Evolutionary conservation across 1,140 invertebrate genomes (phyloP).

Genomic region (Sycophaga agraensis): DNA sequence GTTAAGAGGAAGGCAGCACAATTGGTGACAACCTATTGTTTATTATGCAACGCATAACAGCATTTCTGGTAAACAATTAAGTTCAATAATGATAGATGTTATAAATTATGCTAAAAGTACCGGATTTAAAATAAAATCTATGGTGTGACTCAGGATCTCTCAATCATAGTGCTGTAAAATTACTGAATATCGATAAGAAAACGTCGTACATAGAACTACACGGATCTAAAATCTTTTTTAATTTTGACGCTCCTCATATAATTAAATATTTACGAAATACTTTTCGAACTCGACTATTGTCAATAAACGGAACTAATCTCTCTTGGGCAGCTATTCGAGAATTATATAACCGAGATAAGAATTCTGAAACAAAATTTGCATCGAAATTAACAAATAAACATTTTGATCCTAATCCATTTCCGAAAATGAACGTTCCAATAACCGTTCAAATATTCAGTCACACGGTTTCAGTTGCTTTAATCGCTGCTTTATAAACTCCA

Average conservation of each 20-base stretch:
- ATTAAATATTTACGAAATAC: constrained; percentile 25
- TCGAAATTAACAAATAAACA: constrained; percentile 27
- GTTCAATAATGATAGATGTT: background rate
- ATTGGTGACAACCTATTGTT: background rate
- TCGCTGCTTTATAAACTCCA: constrained; percentile 13
- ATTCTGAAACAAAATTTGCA: background rate
- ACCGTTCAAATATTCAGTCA: constrained; percentile 32
- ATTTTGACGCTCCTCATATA: constrained; percentile 24
- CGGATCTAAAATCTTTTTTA: constrained; percentile 18
- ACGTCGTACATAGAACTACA: background rate
- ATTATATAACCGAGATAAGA: background rate
- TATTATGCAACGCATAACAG: background rate
- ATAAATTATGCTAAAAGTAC: background rate
- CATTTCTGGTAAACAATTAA: background rate
- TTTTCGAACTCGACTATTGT: constrained; percentile 1
- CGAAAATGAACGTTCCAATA: constrained; percentile 27
- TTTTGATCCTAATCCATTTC: constrained; percentile 20
- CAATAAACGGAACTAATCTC: background rate
- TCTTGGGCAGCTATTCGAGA: background rate
- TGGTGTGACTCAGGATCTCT: background rate
- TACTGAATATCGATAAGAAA: background rate
- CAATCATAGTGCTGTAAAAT: background rate
- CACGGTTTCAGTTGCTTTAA: constrained; percentile 23
- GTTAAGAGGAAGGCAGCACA: background rate
- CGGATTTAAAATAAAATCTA: background rate